A percentile compares a stretch with the other conserved stretches of the same genome.
Conservation (phyloP, 2,888 invertebrate genomes). For the Scotopteryx bipunctaria region DNA sequence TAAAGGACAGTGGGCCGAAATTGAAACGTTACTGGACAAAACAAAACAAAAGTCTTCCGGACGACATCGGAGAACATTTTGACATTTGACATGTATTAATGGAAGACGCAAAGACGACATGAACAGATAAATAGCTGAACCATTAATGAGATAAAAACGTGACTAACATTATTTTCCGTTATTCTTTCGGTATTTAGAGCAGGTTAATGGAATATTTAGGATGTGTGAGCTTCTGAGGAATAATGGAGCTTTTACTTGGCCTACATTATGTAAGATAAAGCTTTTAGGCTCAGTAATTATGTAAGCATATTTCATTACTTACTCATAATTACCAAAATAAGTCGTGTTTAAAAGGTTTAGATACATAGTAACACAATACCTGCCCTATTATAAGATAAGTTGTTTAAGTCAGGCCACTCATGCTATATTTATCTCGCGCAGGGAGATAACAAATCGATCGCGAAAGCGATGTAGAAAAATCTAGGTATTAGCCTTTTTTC, state of each 20-base stretch:
- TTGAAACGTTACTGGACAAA: conserved; percentile 53
- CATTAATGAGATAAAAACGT: conserved; percentile 78
- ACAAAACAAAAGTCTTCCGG: conserved; percentile 51
- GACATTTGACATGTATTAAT: conserved; percentile 72
- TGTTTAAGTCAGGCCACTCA: no score
- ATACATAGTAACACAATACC: no score
- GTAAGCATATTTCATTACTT: conserved; percentile 33
- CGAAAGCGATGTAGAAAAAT: no score
- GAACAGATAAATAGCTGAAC: conserved; percentile 68
- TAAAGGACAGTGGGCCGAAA: conserved; percentile 49
- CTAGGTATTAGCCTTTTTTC: no score
- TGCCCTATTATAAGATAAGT: no score
- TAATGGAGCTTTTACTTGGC: conserved; percentile 36
- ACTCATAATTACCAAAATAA: conserved; percentile 31
- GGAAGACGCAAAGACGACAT: conserved; percentile 59
- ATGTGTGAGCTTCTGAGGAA: conserved; percentile 30
- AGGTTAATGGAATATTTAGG: conserved; percentile 39
- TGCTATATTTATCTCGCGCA: no score
- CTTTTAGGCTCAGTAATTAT: conserved; percentile 36
- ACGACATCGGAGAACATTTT: conserved; percentile 45
- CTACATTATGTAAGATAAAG: conserved; percentile 37
- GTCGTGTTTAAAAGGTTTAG: neutral
- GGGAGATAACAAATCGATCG: no score
- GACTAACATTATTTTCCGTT: conserved; percentile 48
- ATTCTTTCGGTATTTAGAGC: conserved; percentile 40